A percentile compares a stretch with the other conserved stretches of the same genome.
These are phyloP conservation scores for Psilopsiagon aurifrons DNA, from an alignment of 2,113 vertebrate genomes.

Conservation along the genomic window DNA sequence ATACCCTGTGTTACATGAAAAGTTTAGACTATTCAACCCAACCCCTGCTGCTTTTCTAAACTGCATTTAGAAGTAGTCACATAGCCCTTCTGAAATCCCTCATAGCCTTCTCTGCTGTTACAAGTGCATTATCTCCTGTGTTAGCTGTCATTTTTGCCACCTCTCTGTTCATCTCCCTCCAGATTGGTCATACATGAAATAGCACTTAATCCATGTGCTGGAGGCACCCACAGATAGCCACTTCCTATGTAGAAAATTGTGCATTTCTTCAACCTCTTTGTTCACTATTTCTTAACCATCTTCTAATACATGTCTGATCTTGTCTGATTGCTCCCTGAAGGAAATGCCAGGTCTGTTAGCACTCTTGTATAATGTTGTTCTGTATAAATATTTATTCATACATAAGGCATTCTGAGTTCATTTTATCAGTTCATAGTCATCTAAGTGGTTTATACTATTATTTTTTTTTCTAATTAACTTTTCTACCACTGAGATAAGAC, in stretches of 20 bases:
- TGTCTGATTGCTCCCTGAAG: neutral
- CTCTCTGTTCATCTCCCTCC: neutral
- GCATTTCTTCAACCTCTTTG: neutral
- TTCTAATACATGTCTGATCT: conserved; percentile 20
- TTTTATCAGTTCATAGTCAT: conserved; percentile 32
- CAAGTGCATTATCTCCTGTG: neutral
- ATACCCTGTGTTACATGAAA: neutral
- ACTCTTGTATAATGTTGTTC: neutral
- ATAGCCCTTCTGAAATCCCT: neutral
- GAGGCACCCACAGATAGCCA: neutral
- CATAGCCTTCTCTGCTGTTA: neutral
- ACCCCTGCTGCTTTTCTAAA: neutral
- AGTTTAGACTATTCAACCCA: neutral
- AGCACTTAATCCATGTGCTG: neutral
- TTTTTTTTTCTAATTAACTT: conserved; percentile 52
- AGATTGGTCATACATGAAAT: neutral
- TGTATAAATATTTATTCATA: conserved; percentile 29
- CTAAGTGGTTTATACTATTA: neutral
- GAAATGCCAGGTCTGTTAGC: neutral
- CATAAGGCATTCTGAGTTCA: neutral
- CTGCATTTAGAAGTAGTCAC: neutral
- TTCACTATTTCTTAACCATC: neutral
- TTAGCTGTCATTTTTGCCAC: neutral
- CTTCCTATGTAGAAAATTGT: neutral
- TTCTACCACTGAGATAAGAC: neutral